Conservation (phyloP, 2,113 vertebrate genomes). For the Oceanites oceanicus region DNA sequence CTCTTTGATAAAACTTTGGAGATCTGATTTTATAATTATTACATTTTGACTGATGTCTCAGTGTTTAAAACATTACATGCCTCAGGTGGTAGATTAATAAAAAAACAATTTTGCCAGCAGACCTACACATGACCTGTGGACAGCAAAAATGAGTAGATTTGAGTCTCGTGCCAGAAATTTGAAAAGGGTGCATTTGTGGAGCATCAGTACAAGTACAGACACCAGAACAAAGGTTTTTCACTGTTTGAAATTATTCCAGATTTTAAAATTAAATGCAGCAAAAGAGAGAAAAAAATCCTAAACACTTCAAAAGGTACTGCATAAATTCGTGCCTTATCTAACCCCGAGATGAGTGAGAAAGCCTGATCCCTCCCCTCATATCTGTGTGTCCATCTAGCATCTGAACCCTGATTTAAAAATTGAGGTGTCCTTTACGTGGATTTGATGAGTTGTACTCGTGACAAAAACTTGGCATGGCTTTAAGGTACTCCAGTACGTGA, state of each 20-base stretch:
- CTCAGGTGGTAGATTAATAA: neutral
- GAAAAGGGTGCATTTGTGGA: neutral
- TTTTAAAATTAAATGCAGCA: slow-evolving; percentile 26
- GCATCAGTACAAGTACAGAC: neutral
- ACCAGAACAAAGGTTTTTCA: slow-evolving; percentile 13
- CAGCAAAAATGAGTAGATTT: neutral
- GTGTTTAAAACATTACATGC: neutral
- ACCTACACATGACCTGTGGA: neutral
- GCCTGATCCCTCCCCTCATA: neutral
- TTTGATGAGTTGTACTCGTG: neutral
- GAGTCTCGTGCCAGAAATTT: neutral
- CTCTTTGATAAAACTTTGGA: slow-evolving; percentile 28
- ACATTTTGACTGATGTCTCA: neutral
- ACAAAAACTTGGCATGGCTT: slow-evolving; percentile 50
- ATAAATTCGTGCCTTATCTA: slow-evolving; percentile 17
- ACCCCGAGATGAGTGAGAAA: neutral
- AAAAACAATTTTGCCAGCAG: neutral
- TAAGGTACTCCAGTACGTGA: neutral
- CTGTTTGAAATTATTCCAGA: slow-evolving; percentile 32
- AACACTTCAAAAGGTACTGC: neutral
- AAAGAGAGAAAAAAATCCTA: neutral
- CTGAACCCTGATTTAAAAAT: slow-evolving; percentile 6
- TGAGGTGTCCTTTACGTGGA: neutral
- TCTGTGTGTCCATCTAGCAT: neutral
- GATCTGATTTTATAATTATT: slow-evolving; percentile 28